These are phyloP conservation scores for Tineola bisselliella DNA, from an alignment of 2,888 invertebrate genomes.

Conservation along the genomic window DNA sequence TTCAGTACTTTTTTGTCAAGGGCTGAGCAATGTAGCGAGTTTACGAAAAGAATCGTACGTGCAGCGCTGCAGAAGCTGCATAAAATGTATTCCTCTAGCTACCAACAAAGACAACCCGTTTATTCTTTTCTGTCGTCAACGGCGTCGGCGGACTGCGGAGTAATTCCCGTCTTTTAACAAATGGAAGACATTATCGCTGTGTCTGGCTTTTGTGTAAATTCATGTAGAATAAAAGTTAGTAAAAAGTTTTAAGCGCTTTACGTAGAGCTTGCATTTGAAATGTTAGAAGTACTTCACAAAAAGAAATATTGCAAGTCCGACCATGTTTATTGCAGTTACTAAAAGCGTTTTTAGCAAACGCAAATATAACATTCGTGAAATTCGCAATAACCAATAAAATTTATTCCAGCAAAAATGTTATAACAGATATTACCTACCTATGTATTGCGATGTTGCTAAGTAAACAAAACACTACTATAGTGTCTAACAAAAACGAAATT, in stretches of 20 bases:
- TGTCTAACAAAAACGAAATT: not conserved
- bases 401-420: too few species aligned
- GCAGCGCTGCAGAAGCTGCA: conserved; percentile 34
- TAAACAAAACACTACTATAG: too few species aligned
- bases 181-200: conserved; percentile 59
- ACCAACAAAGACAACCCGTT: conserved; percentile 50
- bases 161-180: conserved; percentile 60
- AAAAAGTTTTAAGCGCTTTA: conserved; percentile 49
- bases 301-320: not conserved
- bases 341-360: not conserved
- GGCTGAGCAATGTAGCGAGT: conserved; percentile 32
- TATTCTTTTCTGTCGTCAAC: conserved; percentile 53
- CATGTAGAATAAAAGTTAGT: conserved; percentile 52
- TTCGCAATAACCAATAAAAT: too few species aligned
- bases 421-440: too few species aligned
- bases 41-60: conserved; percentile 8
- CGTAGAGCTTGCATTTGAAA: conserved; percentile 41
- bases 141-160: conserved; percentile 25
- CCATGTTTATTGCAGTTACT: not conserved
- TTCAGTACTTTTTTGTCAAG: conserved; percentile 19
- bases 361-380: not conserved
- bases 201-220: conserved; percentile 59
- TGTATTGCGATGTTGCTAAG: too few species aligned
- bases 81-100: conserved; percentile 48
- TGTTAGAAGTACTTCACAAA: conserved; percentile 13